Base-by-base conservation (phyloP, 2,113 vertebrate genomes). In the Salvelinus namaycush region DNA sequence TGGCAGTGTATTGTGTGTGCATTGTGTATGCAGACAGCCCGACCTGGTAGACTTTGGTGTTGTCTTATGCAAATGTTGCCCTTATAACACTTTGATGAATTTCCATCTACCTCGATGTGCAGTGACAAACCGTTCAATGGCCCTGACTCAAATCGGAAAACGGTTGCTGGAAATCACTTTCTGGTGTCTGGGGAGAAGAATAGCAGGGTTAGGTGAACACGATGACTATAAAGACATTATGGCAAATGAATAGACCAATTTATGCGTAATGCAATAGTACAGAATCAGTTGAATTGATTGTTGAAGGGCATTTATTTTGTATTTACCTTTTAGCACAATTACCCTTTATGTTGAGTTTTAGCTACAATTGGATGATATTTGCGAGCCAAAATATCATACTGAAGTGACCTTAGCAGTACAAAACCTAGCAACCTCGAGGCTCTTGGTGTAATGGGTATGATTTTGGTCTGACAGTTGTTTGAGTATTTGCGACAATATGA, bases 101-200 rank as follows among this genome's bases (percentile, higher is more conserved):
- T 77, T 68, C 78, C 71, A 79, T 81, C 83, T 88, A 81, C 78
- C 79, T 70, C 48, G 16, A 72, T 16, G 44, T 39, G 11, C 70
- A 59, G 34, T 29, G 51, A 83, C 79, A 84, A 76, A 81, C 73
- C 75, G 78, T 78, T 85, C 51, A 78, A 59, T 77, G 74, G 82
- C 77, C 78, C 75, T 74, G 12, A 70, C 31, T 44, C 77, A 79
- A 81, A 84, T 86, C 82, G 77, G 68, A 67, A 74, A 73, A 67
- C 11, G 20, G 27, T 9, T 73, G 64, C 60, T 16, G 11, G 77
- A 70, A 84, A 74, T 62, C 18, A 27, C 26, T 75, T 59, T 26
- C 1, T 24, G 12, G 72, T 72, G 66, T 57, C 54, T 57, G n/a
- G 60, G 29, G 60, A 54, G 27, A n/a, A 48, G 16, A 9, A 64